Evolutionary conservation across 2,113 vertebrate genomes (phyloP), one percentile per base, ranked within the genome.

Genomic region (Ceuthmochares aereus): DNA sequence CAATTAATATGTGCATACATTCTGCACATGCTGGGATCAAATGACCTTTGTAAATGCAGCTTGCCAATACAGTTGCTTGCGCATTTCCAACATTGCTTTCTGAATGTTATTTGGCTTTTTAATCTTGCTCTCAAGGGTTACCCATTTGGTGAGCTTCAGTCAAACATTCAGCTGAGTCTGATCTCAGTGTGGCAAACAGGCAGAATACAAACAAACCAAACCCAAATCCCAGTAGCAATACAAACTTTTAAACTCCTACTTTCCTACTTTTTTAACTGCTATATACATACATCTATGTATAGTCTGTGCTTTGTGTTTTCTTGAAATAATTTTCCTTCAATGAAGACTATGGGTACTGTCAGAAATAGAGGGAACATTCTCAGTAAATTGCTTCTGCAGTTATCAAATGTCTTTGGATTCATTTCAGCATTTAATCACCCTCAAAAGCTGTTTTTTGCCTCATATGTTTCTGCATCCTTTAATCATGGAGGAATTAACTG

Each of bases 401-500:
- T 92, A 72, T 54, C 51, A 87, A 66, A 91, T 82, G 59, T 55
- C 51, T 89, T 91, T 96, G 92, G 90, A 90, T 82, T 92, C 78
- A 84, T 92, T 91, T 96, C 92, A 97, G 74, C 52, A 54, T 76
- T 79, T 93, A 90, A 91, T 94, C 83, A 80, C 68, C 51, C 52
- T 84, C 72, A 72, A 92, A 95, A 94, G n/a, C 69, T 88, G 75
- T 1, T 23, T 83, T 63, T 94, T 90, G 90, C 59, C 72, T 97
- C 80, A n/a, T 76, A 25, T 86, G 76, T 75, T 88, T 81, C 66
- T 92, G 73, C 69, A 90, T 89, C 60, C 63, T 89, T 95, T 97
- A 97, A 96, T 97, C 87, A 93, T 4, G 3, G 60, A 88, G 70
- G 89, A 89, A 85, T 95, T 94, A 90, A 69, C 63, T 83, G 88